A percentile compares a stretch with the other conserved stretches of the same genome.
These are phyloP conservation scores for Parnassius apollo DNA, from an alignment of 2,888 invertebrate genomes.

Conservation along the genomic window DNA sequence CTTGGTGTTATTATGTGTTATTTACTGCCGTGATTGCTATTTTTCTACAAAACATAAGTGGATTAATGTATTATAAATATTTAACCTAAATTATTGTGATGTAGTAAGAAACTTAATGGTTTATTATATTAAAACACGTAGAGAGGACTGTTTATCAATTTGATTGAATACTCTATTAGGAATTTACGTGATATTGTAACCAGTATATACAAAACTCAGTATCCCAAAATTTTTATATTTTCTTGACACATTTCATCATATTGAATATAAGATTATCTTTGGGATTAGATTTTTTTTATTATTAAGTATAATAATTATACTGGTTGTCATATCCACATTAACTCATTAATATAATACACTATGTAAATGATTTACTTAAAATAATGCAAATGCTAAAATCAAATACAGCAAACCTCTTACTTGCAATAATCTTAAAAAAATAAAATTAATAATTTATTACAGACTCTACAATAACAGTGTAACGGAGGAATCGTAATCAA, in stretches of 20 bases:
- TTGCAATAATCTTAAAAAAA: conserved; percentile 42
- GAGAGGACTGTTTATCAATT: conserved; percentile 12
- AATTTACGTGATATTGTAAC: conserved; percentile 12
- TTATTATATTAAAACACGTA: conserved; percentile 14
- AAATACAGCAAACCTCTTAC: conserved; percentile 12
- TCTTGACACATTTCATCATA: conserved; percentile 1
- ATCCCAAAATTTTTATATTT: conserved; percentile 2
- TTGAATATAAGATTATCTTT: conserved; percentile 16
- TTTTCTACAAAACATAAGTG: background rate
- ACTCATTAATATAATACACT: conserved; percentile 11
- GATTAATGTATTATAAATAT: background rate
- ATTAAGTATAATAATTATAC: conserved; percentile 7
- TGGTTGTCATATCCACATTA: conserved; percentile 18
- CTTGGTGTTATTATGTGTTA: conserved; percentile 9
- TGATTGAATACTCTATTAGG: conserved; percentile 2
- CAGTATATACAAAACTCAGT: conserved; percentile 10
- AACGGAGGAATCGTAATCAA: conserved; percentile 67
- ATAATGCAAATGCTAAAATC: conserved; percentile 16
- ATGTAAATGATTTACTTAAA: conserved; percentile 12
- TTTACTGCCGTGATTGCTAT: conserved; percentile 2
- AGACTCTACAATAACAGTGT: conserved; percentile 60
- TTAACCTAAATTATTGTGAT: conserved; percentile 13
- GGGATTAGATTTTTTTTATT: conserved; percentile 6
- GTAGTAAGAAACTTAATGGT: conserved; percentile 5
- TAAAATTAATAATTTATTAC: conserved; percentile 72